Percentiles rank a stretch among this genome's conserved stretches.
phyloP scores from a whole-genome alignment of 2,797 vertebrate species.

The Tapera naevia region DNA sequence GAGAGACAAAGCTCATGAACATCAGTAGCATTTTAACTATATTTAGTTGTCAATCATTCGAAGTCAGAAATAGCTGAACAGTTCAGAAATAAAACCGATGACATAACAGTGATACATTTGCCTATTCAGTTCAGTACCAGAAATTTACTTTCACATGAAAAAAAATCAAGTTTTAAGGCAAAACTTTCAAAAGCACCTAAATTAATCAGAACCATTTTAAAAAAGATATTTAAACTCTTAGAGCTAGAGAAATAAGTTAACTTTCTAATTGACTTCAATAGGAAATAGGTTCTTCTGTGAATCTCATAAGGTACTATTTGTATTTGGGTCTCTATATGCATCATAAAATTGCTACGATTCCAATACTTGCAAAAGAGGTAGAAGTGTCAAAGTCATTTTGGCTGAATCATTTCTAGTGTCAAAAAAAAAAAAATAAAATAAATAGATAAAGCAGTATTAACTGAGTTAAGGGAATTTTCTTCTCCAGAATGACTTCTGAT shows the following conservation, averaged over 20 bases:
- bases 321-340: not conserved
- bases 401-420: not conserved
- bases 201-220: not conserved
- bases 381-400: not conserved
- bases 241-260: not conserved
- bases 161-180: not conserved
- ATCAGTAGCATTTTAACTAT: not conserved
- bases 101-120: not conserved
- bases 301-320: not conserved
- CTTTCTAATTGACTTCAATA: not conserved
- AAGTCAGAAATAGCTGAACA: not conserved
- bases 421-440: not conserved
- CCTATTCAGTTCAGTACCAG: not conserved
- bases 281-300: not conserved
- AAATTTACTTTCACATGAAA: not conserved
- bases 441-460: not conserved
- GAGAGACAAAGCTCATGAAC: not conserved
- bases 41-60: not conserved
- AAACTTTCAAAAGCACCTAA: not conserved
- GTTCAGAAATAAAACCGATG: constrained; percentile 1
- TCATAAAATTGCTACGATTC: not conserved
- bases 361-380: not conserved
- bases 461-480: not conserved
- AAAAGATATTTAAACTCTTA: not conserved
- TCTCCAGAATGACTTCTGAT: not conserved